phyloP scores from a whole-genome alignment of 2,888 invertebrate genomes.

The Andrena bucephala region DNA sequence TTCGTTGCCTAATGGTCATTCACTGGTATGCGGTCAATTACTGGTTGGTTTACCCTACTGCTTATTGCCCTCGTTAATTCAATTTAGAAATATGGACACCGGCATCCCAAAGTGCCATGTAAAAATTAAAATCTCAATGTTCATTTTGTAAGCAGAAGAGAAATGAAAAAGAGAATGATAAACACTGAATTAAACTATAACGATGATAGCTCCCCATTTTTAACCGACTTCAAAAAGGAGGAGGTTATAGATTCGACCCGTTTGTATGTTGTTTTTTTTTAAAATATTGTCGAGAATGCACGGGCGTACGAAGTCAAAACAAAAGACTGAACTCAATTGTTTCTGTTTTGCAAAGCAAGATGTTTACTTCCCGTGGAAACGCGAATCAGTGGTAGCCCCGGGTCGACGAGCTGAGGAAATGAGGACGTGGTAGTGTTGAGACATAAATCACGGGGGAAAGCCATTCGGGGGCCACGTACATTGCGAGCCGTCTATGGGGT shows the following conservation, averaged over 20 bases:
- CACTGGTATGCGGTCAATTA: no score
- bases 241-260: no score
- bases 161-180: no score
- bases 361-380: slow-evolving; percentile 30
- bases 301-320: neutral
- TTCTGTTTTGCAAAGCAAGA: slow-evolving; percentile 18
- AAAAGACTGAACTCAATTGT: neutral
- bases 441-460: slow-evolving; percentile 59
- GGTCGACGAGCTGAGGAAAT: slow-evolving; percentile 56
- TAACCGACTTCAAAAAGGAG: no score
- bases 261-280: no score
- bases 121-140: no score
- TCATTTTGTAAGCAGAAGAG: no score
- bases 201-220: neutral
- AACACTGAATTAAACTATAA: neutral
- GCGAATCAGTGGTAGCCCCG: slow-evolving; percentile 27
- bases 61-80: no score
- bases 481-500: slow-evolving; percentile 40
- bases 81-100: no score
- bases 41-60: no score
- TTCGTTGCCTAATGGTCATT: no score
- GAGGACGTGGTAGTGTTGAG: slow-evolving; percentile 49
- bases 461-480: slow-evolving; percentile 45
- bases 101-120: no score
- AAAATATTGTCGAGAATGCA: neutral